Conservation (phyloP, 2,797 vertebrate species). For the Siniperca obscura region DNA sequence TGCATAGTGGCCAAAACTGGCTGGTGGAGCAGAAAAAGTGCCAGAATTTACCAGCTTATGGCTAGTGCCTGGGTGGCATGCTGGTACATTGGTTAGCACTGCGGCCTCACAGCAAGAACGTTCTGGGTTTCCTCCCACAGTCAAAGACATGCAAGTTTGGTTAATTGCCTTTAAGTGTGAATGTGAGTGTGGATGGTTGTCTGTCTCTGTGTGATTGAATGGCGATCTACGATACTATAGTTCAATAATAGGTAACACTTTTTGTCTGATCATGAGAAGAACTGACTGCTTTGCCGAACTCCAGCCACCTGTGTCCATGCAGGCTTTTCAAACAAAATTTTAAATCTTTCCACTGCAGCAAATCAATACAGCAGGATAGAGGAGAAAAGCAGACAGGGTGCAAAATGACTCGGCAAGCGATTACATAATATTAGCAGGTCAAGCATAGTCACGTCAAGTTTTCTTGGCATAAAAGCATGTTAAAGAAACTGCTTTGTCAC, state of each 20-base stretch:
- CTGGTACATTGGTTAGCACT: background rate
- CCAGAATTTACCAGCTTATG: background rate
- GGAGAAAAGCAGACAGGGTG: background rate
- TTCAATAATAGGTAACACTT: background rate
- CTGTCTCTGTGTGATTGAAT: slow-evolving; percentile 4
- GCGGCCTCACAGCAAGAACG: background rate
- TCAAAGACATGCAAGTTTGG: background rate
- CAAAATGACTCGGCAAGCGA: background rate
- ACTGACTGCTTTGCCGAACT: background rate
- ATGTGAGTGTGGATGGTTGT: background rate
- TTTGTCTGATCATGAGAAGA: background rate
- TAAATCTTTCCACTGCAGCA: slow-evolving; percentile 1
- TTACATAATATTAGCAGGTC: slow-evolving; percentile 10
- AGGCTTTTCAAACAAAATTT: slow-evolving; percentile 1
- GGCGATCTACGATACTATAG: background rate
- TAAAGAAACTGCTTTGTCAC: slow-evolving; percentile 11
- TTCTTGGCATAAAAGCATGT: slow-evolving; percentile 9
- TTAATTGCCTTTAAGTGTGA: background rate
- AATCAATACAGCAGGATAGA: slow-evolving; percentile 10
- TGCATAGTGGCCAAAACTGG: no score
- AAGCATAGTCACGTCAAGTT: background rate
- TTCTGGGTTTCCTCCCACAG: background rate
- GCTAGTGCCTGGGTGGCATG: background rate
- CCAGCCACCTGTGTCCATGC: background rate
- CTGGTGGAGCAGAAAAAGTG: background rate